Evolutionary conservation across 2,797 vertebrate genomes (phyloP).

Genomic region (Lithobates pipiens): DNA sequence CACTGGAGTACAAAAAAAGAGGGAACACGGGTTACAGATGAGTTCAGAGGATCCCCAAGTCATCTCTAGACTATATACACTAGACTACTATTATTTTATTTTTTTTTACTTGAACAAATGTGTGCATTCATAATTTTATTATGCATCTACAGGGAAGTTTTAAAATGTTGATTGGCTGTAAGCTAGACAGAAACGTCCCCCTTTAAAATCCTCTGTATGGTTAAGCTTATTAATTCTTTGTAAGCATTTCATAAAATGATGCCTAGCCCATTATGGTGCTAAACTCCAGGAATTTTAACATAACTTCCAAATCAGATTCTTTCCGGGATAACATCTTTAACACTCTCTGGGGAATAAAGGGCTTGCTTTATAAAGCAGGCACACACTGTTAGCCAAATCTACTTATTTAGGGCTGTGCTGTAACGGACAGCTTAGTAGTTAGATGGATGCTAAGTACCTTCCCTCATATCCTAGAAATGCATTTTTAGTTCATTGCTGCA

Average conservation of each 20-base stretch:
- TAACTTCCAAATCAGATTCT: conserved; percentile 49
- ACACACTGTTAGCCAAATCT: conserved; percentile 34
- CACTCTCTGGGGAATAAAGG: conserved; percentile 44
- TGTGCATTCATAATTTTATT: background rate
- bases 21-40: too few relatives aligned
- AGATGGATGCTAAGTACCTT: conserved; percentile 29
- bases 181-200: background rate
- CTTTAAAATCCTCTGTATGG: background rate
- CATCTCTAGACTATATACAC: too few relatives aligned
- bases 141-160: background rate
- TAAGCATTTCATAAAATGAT: conserved; percentile 29
- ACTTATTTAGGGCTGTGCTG: conserved; percentile 27
- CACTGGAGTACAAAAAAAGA: too few relatives aligned
- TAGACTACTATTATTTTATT: too few relatives aligned
- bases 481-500: too few relatives aligned
- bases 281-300: conserved; percentile 53
- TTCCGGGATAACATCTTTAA: conserved; percentile 55
- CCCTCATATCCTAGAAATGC: background rate
- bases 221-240: conserved; percentile 10
- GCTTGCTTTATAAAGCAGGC: conserved; percentile 43
- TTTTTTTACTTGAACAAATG: too few relatives aligned
- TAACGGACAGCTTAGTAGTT: conserved; percentile 21
- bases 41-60: too few relatives aligned
- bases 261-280: conserved; percentile 52
- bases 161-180: background rate